phyloP scores from a whole-genome alignment of 2,113 vertebrate genomes.

The Laterallus jamaicensis region DNA sequence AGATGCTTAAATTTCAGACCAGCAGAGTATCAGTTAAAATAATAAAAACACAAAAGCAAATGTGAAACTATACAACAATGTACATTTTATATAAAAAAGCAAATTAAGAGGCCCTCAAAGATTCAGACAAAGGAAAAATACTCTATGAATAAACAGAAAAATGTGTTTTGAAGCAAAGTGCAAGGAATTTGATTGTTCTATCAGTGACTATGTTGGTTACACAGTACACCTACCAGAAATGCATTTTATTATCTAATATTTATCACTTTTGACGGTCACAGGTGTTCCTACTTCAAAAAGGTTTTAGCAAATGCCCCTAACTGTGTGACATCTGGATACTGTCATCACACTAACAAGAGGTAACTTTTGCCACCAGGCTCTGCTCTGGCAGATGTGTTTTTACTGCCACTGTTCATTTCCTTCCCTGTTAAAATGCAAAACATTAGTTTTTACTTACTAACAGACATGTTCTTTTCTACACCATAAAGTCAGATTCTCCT shows the following conservation, averaged over 20 bases:
- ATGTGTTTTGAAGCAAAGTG: not conserved
- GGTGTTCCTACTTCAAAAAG: slow-evolving; percentile 46
- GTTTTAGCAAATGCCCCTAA: slow-evolving; percentile 59
- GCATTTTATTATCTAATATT: slow-evolving; percentile 18
- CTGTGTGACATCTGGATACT: slow-evolving; percentile 60
- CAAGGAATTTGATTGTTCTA: not conserved
- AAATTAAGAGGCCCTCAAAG: not conserved
- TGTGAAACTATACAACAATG: not conserved
- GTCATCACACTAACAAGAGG: slow-evolving; percentile 49
- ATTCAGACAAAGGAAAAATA: not conserved
- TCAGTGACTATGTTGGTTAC: not conserved
- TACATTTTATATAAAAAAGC: not conserved
- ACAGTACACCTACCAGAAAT: not conserved
- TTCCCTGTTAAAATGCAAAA: slow-evolving; percentile 44
- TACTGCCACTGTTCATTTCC: slow-evolving; percentile 35
- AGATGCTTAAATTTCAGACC: not conserved
- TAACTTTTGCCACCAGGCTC: slow-evolving; percentile 48
- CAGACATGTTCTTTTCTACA: not conserved
- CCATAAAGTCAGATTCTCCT: not conserved
- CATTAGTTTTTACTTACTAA: not conserved
- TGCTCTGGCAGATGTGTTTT: slow-evolving; percentile 50
- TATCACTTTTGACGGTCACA: slow-evolving; percentile 1
- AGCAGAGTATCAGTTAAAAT: not conserved
- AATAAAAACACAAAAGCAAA: not conserved
- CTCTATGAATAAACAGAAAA: not conserved